Conservation (phyloP, 2,797 vertebrate genomes). For the Myotis planiceps region DNA sequence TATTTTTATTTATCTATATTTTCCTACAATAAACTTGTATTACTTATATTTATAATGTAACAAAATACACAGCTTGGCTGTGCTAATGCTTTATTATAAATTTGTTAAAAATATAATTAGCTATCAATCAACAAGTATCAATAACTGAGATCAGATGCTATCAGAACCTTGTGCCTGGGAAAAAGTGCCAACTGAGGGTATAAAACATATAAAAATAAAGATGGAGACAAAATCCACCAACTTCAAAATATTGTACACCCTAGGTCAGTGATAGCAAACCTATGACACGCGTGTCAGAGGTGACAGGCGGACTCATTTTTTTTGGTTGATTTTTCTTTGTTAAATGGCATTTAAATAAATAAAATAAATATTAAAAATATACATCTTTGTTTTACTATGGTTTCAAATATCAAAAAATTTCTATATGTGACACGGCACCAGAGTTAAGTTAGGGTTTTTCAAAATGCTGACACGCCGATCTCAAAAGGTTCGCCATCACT, state of each 20-base stretch:
- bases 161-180: not conserved
- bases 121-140: slow-evolving; percentile 6
- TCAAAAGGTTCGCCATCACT: too few species aligned
- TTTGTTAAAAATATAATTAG: slow-evolving; percentile 24
- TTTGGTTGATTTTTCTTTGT: too few species aligned
- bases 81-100: slow-evolving; percentile 14
- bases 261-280: not conserved
- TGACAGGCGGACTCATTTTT: too few species aligned
- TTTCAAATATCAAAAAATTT: too few species aligned
- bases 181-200: not conserved
- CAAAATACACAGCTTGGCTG: not conserved
- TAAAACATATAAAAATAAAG: not conserved
- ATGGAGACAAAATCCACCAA: not conserved
- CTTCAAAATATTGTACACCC: not conserved
- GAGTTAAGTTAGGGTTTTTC: too few species aligned
- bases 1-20: slow-evolving; percentile 29
- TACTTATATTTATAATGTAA: slow-evolving; percentile 38
- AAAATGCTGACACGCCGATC: too few species aligned
- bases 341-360: too few species aligned
- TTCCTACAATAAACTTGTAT: slow-evolving; percentile 13
- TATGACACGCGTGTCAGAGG: too few species aligned
- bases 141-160: not conserved
- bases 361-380: too few species aligned
- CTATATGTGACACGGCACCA: too few species aligned
- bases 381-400: too few species aligned